Conservation (phyloP, 2,113 vertebrate species). For the Neotoma lepida region DNA sequence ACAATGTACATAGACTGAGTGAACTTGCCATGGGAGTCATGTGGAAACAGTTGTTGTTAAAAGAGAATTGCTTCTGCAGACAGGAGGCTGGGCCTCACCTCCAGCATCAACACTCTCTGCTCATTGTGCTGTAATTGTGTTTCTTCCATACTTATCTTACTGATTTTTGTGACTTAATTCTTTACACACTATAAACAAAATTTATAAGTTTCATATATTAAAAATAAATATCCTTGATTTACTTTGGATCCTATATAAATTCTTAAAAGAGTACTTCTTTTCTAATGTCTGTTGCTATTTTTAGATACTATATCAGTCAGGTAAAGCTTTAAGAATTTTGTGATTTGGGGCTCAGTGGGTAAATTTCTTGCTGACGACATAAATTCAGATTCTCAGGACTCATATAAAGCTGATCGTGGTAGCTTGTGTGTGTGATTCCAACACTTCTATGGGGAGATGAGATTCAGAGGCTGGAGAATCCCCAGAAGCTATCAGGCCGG, state of each 20-base stretch:
- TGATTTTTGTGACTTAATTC: background rate
- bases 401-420: background rate
- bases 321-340: background rate
- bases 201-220: too few species aligned
- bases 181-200: conserved; percentile 15
- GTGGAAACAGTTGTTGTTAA: background rate
- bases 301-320: background rate
- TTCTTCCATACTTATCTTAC: background rate
- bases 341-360: background rate
- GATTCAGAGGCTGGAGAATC: background rate
- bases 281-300: background rate
- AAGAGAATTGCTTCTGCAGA: background rate
- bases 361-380: background rate
- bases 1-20: background rate
- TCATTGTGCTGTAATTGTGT: background rate
- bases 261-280: background rate
- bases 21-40: background rate
- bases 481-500: background rate
- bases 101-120: background rate
- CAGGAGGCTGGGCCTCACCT: background rate
- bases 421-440: background rate
- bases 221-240: conserved; percentile 13
- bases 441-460: background rate
- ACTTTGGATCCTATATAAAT: background rate
- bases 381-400: background rate